Conservation (phyloP, 2,113 vertebrate genomes). For the Gila orcuttii region DNA sequence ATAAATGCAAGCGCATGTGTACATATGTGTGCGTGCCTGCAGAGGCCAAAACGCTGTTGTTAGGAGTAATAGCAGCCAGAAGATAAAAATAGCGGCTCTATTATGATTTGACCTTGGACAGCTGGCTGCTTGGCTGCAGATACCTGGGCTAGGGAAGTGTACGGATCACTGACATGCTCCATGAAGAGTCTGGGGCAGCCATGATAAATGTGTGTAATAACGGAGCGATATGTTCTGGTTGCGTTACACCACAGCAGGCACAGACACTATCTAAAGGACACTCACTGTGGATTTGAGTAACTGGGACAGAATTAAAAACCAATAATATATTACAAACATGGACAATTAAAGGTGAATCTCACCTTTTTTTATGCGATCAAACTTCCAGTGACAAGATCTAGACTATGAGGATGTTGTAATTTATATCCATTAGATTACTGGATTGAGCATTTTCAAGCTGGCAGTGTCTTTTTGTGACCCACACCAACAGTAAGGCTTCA, state of each 20-base stretch:
- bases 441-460: not conserved
- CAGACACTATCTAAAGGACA: constrained; percentile 9
- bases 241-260: not conserved
- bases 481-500: not conserved
- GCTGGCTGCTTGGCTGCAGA: constrained; percentile 35
- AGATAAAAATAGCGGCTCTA: constrained; percentile 56
- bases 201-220: constrained; percentile 53
- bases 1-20: not conserved
- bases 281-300: constrained; percentile 10
- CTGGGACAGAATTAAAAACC: constrained; percentile 9
- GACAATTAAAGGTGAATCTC: not conserved
- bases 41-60: constrained; percentile 15
- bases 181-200: constrained; percentile 21
- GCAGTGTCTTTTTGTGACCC: not conserved
- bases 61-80: constrained; percentile 52
- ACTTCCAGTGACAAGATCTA: not conserved
- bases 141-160: constrained; percentile 40
- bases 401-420: not conserved
- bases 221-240: not conserved
- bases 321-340: constrained; percentile 20
- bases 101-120: constrained; percentile 65
- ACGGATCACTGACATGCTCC: constrained; percentile 42
- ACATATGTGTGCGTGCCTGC: constrained; percentile 3
- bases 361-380: not conserved
- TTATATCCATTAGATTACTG: constrained; percentile 4